Evolutionary conservation across 2,888 invertebrate species (phyloP).

Genomic region (Allolobophora icterica): DNA sequence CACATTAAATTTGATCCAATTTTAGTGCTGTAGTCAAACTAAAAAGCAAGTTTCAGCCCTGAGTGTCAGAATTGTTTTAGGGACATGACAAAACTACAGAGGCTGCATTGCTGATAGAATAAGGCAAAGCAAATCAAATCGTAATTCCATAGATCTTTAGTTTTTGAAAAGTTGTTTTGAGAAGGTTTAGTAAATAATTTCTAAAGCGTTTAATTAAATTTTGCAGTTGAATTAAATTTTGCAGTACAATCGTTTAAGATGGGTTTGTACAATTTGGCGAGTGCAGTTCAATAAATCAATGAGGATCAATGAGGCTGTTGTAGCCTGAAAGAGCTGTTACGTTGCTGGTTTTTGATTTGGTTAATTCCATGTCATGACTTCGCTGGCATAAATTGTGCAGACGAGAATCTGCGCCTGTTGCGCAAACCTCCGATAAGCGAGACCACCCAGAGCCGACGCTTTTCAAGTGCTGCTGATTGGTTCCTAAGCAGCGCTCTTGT

Average conservation of each 20-base stretch:
- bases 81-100: not conserved
- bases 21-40: too few species aligned
- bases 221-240: not conserved
- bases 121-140: not conserved
- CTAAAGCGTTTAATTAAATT: not conserved
- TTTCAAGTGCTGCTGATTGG: not conserved
- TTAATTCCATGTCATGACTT: not conserved
- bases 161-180: not conserved
- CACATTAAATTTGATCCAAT: too few species aligned
- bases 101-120: not conserved
- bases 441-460: not conserved
- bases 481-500: not conserved
- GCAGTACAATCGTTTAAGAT: not conserved
- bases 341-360: constrained; percentile 1
- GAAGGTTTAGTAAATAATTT: not conserved
- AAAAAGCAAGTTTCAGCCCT: too few species aligned
- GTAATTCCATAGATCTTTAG: not conserved
- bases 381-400: not conserved
- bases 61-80: too few species aligned
- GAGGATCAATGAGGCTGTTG: not conserved
- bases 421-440: not conserved
- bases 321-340: not conserved
- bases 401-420: not conserved
- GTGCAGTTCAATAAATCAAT: not conserved
- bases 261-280: not conserved